Evolutionary conservation across 2,888 invertebrate species (phyloP).

Genomic region (Steinernema carpocapsae): DNA sequence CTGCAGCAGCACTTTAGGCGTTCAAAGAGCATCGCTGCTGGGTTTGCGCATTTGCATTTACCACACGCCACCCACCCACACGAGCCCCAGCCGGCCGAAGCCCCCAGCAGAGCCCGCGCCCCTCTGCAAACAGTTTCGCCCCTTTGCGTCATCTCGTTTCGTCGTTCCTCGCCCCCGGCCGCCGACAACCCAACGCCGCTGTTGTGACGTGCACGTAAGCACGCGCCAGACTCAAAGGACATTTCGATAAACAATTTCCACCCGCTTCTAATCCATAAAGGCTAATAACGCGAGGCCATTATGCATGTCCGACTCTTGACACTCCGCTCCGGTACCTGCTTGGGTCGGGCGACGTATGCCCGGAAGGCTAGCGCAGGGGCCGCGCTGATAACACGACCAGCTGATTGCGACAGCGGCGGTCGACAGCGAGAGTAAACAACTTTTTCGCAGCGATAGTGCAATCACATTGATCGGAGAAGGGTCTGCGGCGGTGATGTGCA

Average conservation of each 20-base stretch:
- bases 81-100: too few species aligned
- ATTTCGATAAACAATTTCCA: slow-evolving; percentile 28
- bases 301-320: slow-evolving; percentile 2
- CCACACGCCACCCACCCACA: background rate
- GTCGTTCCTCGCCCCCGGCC: background rate
- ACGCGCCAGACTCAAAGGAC: slow-evolving; percentile 30
- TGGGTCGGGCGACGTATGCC: too few species aligned
- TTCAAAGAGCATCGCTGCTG: slow-evolving; percentile 20
- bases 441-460: slow-evolving; percentile 34
- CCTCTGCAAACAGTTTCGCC: slow-evolving; percentile 30
- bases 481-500: background rate
- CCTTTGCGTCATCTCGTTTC: background rate
- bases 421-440: slow-evolving; percentile 18
- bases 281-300: slow-evolving; percentile 8
- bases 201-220: slow-evolving; percentile 24
- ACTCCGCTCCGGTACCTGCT: background rate
- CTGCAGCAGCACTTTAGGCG: slow-evolving; percentile 25
- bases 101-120: background rate
- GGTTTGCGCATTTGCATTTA: slow-evolving; percentile 32
- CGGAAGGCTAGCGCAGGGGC: background rate
- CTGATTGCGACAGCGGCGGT: slow-evolving; percentile 12
- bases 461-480: slow-evolving; percentile 18
- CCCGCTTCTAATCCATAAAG: background rate
- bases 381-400: slow-evolving; percentile 18
- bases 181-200: slow-evolving; percentile 4